Conservation (phyloP, 2,888 invertebrate genomes). For the Cephus runcator region DNA sequence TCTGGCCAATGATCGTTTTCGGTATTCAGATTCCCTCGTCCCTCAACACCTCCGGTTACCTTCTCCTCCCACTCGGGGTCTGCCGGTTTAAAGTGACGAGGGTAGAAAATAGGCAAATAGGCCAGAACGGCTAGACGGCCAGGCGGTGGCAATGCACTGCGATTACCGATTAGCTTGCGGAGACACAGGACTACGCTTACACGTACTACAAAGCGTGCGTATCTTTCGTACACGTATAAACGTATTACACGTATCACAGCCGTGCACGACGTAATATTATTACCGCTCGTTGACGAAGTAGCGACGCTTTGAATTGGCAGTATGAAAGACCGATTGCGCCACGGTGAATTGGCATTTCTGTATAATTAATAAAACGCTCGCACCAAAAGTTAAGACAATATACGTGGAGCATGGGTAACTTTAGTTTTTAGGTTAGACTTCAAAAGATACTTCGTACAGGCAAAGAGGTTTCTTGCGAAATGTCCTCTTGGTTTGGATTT, state of each 20-base stretch:
- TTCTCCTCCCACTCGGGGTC: neutral
- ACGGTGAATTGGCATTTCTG: neutral
- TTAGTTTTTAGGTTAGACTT: neutral
- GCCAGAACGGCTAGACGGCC: conserved; percentile 49
- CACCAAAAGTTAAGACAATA: neutral
- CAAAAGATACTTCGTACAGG: neutral
- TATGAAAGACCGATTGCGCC: neutral
- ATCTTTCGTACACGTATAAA: neutral
- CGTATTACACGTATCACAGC: neutral
- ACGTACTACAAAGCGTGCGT: neutral
- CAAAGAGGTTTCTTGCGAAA: neutral
- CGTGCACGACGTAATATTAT: neutral
- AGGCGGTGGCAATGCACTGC: conserved; percentile 50
- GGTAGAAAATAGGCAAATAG: conserved; percentile 58
- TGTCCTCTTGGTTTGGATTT: neutral
- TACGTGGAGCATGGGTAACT: neutral
- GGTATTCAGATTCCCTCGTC: neutral
- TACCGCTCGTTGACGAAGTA: neutral
- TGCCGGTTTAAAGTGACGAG: conserved; percentile 22
- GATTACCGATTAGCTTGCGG: conserved; percentile 49
- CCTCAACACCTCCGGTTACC: no score
- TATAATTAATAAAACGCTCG: neutral
- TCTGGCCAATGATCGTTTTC: neutral
- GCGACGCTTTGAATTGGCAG: neutral
- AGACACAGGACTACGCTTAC: neutral